Percentiles rank a stretch among this genome's conserved stretches.
These are phyloP conservation scores for Leucoptera coffeella DNA, from an alignment of 2,888 invertebrate species.

Conservation along the genomic window DNA sequence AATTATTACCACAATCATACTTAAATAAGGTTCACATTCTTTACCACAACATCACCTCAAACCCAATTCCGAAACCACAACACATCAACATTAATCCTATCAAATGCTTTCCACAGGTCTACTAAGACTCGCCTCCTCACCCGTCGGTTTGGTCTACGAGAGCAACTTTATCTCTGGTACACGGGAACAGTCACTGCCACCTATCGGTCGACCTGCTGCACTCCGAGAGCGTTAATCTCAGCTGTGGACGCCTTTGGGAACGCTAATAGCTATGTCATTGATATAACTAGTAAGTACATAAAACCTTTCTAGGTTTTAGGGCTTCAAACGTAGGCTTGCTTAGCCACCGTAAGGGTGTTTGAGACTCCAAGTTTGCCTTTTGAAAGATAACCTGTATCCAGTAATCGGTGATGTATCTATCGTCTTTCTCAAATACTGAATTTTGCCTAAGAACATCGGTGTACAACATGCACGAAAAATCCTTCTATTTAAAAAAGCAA, in stretches of 20 bases:
- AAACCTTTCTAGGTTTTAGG: not conserved
- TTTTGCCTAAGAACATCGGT: not conserved
- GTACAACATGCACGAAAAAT: too few relatives aligned
- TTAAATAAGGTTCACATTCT: too few relatives aligned
- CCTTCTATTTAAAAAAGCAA: too few relatives aligned
- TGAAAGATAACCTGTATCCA: too few relatives aligned
- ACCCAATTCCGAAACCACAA: too few relatives aligned
- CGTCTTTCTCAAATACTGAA: too few relatives aligned
- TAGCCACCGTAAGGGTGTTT: too few relatives aligned
- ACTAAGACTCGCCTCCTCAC: slow-evolving; percentile 51
- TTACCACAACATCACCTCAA: too few relatives aligned
- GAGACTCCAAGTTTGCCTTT: slow-evolving; percentile 4
- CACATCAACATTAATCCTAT: too few relatives aligned
- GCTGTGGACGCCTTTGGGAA: slow-evolving; percentile 67
- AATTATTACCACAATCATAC: too few relatives aligned
- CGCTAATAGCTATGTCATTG: slow-evolving; percentile 54
- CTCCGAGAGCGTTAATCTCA: slow-evolving; percentile 58
- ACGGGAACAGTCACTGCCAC: slow-evolving; percentile 56
- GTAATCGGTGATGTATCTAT: too few relatives aligned
- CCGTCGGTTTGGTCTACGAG: slow-evolving; percentile 56
- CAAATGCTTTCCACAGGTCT: slow-evolving; percentile 32
- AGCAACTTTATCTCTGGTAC: slow-evolving; percentile 63
- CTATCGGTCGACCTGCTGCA: slow-evolving; percentile 67
- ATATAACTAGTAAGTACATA: slow-evolving; percentile 35
- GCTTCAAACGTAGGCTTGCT: too few relatives aligned